Evolutionary conservation across 1,140 invertebrate species (phyloP), one percentile per base, ranked within the genome.

Genomic region (Scaptomyza graminum): DNA sequence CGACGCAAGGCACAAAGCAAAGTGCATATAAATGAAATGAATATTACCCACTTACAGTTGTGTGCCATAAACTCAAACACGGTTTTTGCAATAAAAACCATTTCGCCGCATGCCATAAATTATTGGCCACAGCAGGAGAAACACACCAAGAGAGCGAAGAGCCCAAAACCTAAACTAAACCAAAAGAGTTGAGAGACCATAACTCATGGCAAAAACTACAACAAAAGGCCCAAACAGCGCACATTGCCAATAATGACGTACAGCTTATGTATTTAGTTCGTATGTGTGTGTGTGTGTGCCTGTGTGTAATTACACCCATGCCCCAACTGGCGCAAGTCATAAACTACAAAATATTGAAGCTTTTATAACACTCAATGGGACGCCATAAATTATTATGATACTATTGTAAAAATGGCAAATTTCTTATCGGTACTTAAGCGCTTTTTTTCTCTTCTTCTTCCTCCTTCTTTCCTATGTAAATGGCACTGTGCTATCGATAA

Each of bases 271-370:
- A 54, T 67, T 60, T 61, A 56, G 39, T 52, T 18, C 49, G 9
- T 64, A 44, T 50, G 28, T 65, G 4, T 39, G 37, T 44, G 62
- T 49, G 18, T 61, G 51, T 65, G 44, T 65, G 18, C 52, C 55
- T 47, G 69, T 72, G 69, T 65, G 82, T 87, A 87, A 87, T 87
- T 87, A 88, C 82, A 72, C 83, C 81, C 76, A 83, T 73, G 76
- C 83, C 83, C 74, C 83, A 82, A 85, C 79, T 78, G 83, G 83
- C 75, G 79, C 75, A 89, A 79, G 84, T 81, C 83, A 90, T 90
- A 90, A 90, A 90, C 88, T 90, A 90, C 77, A 78, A 81, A 90
- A 90, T 90, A 90, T 90, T 90, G 88, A 90, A 88, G 88, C 72
- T 90, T 90, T 90, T 90, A 90, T 90, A 90, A 73, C 79, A 87